phyloP scores from a whole-genome alignment of 2,797 vertebrate species.

The Spizella passerina region DNA sequence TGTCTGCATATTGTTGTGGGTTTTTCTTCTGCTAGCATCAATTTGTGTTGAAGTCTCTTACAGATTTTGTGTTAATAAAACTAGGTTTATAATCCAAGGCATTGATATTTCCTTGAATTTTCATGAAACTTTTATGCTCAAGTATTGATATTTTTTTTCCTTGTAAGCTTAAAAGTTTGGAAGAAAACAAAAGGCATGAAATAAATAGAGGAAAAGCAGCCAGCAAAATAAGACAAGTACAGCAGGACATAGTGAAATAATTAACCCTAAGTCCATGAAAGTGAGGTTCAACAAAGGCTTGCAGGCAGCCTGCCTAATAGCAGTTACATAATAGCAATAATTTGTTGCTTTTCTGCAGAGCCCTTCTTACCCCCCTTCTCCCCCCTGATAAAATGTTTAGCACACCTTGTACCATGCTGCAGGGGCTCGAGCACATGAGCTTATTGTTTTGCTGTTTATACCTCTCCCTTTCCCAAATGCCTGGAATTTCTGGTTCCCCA shows the following conservation, averaged over 20 bases:
- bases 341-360: neutral
- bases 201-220: neutral
- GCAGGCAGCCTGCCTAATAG: neutral
- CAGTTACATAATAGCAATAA: neutral
- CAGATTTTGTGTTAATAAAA: neutral
- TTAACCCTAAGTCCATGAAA: neutral
- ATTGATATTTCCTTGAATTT: neutral
- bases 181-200: neutral
- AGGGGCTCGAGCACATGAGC: neutral
- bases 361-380: neutral
- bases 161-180: neutral
- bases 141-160: neutral
- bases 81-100: neutral
- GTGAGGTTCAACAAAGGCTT: neutral
- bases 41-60: neutral
- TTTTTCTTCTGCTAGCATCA: neutral
- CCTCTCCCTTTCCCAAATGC: neutral
- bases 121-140: neutral
- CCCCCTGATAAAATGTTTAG: neutral
- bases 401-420: neutral
- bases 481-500: constrained; percentile 25
- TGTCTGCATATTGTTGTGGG: neutral
- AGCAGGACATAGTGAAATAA: neutral
- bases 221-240: neutral
- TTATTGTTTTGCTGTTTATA: neutral